These are phyloP conservation scores for Hanleya hanleyi DNA, from an alignment of 2,888 invertebrate genomes.

Conservation along the genomic window DNA sequence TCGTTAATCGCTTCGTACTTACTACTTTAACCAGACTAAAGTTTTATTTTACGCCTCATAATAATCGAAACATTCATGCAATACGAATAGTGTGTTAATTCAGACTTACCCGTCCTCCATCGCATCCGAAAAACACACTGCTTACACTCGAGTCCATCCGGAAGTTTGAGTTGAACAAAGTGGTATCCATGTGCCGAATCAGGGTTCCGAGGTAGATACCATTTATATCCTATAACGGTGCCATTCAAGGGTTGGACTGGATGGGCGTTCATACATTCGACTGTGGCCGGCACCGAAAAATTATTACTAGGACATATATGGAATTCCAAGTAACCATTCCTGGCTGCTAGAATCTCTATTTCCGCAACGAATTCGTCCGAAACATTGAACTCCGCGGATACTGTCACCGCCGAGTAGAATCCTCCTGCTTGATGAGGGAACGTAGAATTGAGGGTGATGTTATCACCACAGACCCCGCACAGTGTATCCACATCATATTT, in stretches of 20 bases:
- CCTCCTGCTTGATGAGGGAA: not conserved
- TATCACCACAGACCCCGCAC: not conserved
- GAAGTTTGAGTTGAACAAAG: not conserved
- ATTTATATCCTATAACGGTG: not conserved
- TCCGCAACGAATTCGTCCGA: not conserved
- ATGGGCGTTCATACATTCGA: not conserved
- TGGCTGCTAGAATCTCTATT: not conserved
- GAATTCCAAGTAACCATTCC: not conserved
- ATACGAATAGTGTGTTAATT: too few species aligned
- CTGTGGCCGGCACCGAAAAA: not conserved
- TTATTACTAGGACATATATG: not conserved
- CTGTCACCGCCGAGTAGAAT: not conserved
- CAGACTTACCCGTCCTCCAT: slow-evolving; percentile 1
- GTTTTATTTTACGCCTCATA: too few species aligned
- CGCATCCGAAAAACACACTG: slow-evolving; percentile 4
- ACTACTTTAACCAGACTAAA: too few species aligned
- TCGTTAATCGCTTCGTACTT: too few species aligned
- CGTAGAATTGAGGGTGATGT: not conserved
- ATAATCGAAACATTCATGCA: too few species aligned
- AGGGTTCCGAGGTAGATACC: not conserved
- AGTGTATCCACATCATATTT: not conserved
- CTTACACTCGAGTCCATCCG: not conserved
- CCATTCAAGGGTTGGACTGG: not conserved
- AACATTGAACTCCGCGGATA: not conserved
- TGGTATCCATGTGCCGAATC: not conserved